Evolutionary conservation across 2,113 vertebrate species (phyloP).

Genomic region (Pontoporia blainvillei): DNA sequence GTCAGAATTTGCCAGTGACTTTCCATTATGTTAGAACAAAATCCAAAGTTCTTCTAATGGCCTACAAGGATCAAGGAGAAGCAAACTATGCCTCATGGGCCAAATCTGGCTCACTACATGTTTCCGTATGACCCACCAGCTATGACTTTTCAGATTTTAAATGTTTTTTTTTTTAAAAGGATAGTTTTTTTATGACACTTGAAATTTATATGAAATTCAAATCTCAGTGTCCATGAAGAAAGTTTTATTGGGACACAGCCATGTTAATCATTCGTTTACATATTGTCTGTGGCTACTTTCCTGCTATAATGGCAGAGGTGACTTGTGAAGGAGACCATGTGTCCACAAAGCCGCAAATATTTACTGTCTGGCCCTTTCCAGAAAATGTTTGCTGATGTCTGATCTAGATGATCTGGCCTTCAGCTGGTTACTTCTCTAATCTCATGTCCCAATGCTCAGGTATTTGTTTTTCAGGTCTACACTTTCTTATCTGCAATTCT

Average conservation of each 20-base stretch:
- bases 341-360: neutral
- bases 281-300: neutral
- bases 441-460: neutral
- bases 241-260: neutral
- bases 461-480: neutral
- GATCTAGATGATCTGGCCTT: neutral
- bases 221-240: neutral
- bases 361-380: neutral
- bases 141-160: constrained; percentile 11
- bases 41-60: neutral
- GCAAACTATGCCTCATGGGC: neutral
- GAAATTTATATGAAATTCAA: neutral
- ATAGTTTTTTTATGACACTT: neutral
- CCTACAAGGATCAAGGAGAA: neutral
- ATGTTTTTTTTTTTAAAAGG: neutral
- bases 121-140: neutral
- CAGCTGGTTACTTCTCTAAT: neutral
- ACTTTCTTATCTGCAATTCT: neutral
- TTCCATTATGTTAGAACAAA: constrained; percentile 2
- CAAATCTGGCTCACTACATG: neutral
- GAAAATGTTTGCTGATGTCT: neutral
- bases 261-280: neutral
- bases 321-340: neutral
- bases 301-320: neutral
- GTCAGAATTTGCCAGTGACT: neutral